A percentile compares a stretch with the other conserved stretches of the same genome.
phyloP scores from a whole-genome alignment of 2,113 vertebrate species.

The Pipra filicauda region DNA sequence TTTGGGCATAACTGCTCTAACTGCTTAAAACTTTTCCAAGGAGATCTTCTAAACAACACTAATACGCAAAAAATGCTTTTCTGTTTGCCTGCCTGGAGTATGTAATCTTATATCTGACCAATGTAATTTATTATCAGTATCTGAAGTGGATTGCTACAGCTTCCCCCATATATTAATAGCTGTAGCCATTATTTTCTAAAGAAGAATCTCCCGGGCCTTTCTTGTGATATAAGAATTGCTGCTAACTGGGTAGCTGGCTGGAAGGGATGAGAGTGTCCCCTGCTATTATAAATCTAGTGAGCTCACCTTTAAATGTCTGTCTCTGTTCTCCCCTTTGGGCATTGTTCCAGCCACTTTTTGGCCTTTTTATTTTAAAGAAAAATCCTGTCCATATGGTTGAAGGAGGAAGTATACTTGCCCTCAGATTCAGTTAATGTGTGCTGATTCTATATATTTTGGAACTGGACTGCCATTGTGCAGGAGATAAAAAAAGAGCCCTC shows the following conservation, averaged over 20 bases:
- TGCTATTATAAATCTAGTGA: constrained; percentile 52
- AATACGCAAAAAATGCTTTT: background rate
- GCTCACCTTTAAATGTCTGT: constrained; percentile 48
- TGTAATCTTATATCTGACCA: constrained; percentile 18
- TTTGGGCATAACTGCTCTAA: background rate
- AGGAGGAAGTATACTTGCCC: constrained; percentile 13
- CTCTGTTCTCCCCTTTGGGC: constrained; percentile 55
- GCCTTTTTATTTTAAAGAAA: constrained; percentile 59
- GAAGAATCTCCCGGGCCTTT: constrained; percentile 20
- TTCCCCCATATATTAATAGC: constrained; percentile 23
- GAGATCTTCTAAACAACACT: background rate
- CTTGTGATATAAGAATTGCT: background rate
- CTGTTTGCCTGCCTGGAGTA: background rate
- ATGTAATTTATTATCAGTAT: constrained; percentile 26
- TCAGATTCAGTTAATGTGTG: constrained; percentile 10
- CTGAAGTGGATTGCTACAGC: constrained; percentile 31
- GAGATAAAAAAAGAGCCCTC: background rate
- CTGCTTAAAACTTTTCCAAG: background rate
- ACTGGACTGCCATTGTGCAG: background rate
- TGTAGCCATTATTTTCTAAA: constrained; percentile 31
- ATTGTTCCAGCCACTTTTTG: constrained; percentile 52
- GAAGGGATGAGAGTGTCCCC: constrained; percentile 17
- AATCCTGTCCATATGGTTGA: background rate
- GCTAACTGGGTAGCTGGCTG: background rate
- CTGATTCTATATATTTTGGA: constrained; percentile 9